Conservation (phyloP, 2,888 invertebrate genomes). For the Creontiades dilutus region DNA sequence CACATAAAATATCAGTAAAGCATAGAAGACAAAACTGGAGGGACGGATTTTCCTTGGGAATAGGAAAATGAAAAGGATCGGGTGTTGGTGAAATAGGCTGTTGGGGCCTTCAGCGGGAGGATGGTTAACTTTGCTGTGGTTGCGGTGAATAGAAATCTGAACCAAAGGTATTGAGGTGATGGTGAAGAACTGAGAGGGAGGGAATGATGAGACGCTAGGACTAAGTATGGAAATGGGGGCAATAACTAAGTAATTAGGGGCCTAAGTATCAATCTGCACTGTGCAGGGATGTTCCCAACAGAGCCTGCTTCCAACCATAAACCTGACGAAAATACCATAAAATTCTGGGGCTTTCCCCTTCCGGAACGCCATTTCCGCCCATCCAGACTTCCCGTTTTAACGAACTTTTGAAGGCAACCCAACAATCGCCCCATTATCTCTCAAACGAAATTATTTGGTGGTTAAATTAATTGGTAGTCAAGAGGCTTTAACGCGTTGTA, state of each 20-base stretch:
- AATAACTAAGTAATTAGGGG: slow-evolving; percentile 40
- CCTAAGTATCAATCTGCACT: slow-evolving; percentile 10
- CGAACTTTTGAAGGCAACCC: slow-evolving; percentile 35
- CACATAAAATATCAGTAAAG: too few species aligned
- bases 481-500: slow-evolving; percentile 20
- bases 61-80: background rate
- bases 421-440: slow-evolving; percentile 37
- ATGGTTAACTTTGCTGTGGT: too few species aligned
- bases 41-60: too few species aligned
- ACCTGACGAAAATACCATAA: slow-evolving; percentile 26
- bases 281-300: background rate
- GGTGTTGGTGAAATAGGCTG: background rate
- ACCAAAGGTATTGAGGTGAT: background rate
- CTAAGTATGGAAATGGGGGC: slow-evolving; percentile 14
- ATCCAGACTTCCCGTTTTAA: slow-evolving; percentile 23
- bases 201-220: background rate
- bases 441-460: slow-evolving; percentile 26
- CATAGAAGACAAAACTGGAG: too few species aligned
- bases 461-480: slow-evolving; percentile 38
- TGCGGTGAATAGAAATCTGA: background rate
- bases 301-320: background rate
- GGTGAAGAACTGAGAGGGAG: background rate
- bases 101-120: background rate
- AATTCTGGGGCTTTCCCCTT: background rate
- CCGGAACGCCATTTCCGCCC: slow-evolving; percentile 6